Base-by-base conservation (phyloP, 2,888 invertebrate genomes). In the Xiphydria camelus region DNA sequence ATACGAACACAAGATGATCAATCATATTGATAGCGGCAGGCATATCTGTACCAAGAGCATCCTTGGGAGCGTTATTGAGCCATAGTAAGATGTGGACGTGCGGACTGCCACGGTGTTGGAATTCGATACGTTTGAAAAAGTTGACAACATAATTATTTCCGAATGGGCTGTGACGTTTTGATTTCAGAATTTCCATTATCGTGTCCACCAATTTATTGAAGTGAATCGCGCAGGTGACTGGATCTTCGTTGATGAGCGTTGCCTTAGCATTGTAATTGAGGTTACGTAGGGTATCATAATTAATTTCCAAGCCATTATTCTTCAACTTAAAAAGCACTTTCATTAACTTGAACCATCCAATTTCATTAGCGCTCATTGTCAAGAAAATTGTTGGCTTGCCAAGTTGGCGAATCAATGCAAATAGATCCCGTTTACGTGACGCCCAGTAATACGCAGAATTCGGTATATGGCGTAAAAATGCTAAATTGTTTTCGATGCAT, bases 281-380 rank as follows among this genome's bases (percentile, higher is more conserved):
- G 7, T 38, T 9, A 12, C 14, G 2, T 14, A 38, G 5, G 9
- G 34, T 38, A 17, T 44, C 45, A 21, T 43, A 42, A 4, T 40
- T 15, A 1, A 51, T 35, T 21, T 45, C 41, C 5, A 4, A 10
- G 14, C 19, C 31, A 12, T 15, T 38, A 9, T 14, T 29, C 32
- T 47, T 41, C 4, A 66, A 55, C 53, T 67, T 73, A 46, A 68
- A 61, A 3, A 77, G 57, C 56, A 70, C 12, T 36, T 48, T 59
- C 1, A 76, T 55, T 23, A 76, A 47, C 52, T 33, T 46, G 10
- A 51, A 3, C 76, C 76, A 77, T 20, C 60, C 53, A 47, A 65
- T 54, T 64, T 77, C 76, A 53, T 74, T 75, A 1, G 75, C 73
- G 59, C 74, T 73, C 59, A 75, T 10, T 55, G 75, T 66, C 56